Percentiles rank a stretch among this genome's conserved stretches.
Evolutionary conservation across 2,888 invertebrate genomes (phyloP).

Genomic region (Opisthograptis luteolata): DNA sequence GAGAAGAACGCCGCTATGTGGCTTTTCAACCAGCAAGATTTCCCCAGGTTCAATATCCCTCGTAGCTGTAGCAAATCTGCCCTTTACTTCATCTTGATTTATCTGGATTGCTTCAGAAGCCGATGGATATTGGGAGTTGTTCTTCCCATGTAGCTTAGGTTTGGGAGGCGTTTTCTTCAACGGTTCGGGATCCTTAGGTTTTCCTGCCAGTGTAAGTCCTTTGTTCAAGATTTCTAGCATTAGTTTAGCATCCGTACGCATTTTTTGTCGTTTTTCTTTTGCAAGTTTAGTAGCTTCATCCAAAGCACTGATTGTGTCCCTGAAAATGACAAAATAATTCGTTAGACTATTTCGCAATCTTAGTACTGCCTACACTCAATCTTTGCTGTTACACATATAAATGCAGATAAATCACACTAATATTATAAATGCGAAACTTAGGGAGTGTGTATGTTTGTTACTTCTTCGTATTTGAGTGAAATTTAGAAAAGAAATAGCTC

Average conservation of each 20-base stretch:
- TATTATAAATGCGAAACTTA: too few species aligned
- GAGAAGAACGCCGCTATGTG: constrained; percentile 88
- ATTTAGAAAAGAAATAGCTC: too few species aligned
- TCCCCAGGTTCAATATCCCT: constrained; percentile 89
- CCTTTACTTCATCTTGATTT: constrained; percentile 84
- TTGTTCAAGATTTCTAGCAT: constrained; percentile 88
- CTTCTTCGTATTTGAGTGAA: too few species aligned
- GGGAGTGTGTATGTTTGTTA: too few species aligned
- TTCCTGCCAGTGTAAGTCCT: constrained; percentile 80
- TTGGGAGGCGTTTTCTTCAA: constrained; percentile 64
- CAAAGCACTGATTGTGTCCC: constrained; percentile 86
- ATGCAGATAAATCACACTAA: too few species aligned
- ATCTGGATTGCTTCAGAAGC: constrained; percentile 87
- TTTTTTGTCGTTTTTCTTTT: constrained; percentile 85
- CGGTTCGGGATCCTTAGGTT: constrained; percentile 66
- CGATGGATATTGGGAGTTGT: constrained; percentile 76
- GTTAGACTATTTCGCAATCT: too few species aligned
- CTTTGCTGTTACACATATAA: too few species aligned
- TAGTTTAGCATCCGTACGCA: constrained; percentile 87
- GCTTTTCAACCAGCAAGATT: constrained; percentile 88
- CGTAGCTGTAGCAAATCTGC: constrained; percentile 89
- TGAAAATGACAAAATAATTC: constrained; percentile 51
- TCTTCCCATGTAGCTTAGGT: constrained; percentile 72
- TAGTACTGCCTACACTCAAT: too few species aligned
- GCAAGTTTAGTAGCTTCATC: constrained; percentile 86